Evolutionary conservation across 2,888 invertebrate species (phyloP).

Genomic region (Acrobeloides nanus): DNA sequence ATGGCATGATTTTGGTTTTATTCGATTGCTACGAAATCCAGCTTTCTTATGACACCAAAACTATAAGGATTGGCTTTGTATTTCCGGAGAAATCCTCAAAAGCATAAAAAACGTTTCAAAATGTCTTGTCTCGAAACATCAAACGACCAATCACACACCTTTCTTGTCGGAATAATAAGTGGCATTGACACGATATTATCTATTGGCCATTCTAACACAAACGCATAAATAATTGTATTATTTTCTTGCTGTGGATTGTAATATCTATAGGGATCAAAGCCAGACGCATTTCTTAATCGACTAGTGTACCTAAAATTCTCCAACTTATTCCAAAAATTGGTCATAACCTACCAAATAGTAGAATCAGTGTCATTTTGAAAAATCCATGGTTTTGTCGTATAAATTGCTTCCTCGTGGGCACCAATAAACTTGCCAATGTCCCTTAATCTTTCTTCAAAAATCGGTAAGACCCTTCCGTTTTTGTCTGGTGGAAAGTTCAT

Average conservation of each 20-base stretch:
- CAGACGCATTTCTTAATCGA: constrained; percentile 15
- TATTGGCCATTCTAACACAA: constrained; percentile 36
- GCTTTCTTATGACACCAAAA: too few relatives aligned
- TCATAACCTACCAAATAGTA: constrained; percentile 57
- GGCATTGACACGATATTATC: too few relatives aligned
- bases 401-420: constrained; percentile 57
- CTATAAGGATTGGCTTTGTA: too few relatives aligned
- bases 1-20: too few relatives aligned
- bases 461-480: constrained; percentile 56
- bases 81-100: too few relatives aligned
- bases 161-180: too few relatives aligned
- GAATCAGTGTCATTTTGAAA: constrained; percentile 61
- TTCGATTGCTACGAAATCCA: too few relatives aligned
- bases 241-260: constrained; percentile 27
- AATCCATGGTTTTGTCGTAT: constrained; percentile 56
- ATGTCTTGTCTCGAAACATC: too few relatives aligned
- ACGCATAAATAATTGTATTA: constrained; percentile 45
- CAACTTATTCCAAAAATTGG: constrained; percentile 57
- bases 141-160: too few relatives aligned
- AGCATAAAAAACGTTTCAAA: too few relatives aligned
- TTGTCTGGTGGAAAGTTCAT: constrained; percentile 56
- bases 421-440: constrained; percentile 54
- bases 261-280: constrained; percentile 2
- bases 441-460: constrained; percentile 57
- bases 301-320: constrained; percentile 36